Conservation (phyloP, 2,797 vertebrate species). For the Limosa lapponica region DNA sequence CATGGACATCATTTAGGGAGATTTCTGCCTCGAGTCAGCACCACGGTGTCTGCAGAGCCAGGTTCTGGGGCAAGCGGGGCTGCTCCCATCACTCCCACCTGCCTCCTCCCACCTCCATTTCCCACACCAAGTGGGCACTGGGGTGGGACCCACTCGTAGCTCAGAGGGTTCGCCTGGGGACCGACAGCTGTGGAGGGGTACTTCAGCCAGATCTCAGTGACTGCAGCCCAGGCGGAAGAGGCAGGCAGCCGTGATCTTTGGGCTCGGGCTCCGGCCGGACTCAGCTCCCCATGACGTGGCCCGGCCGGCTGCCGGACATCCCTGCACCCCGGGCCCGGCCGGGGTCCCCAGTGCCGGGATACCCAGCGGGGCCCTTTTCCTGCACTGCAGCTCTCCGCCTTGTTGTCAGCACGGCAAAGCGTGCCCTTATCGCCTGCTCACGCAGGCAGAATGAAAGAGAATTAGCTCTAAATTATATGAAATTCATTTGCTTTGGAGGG, state of each 20-base stretch:
- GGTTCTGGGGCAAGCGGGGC: fast-evolving
- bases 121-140: background rate
- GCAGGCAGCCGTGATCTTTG: fast-evolving
- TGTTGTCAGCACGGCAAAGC: constrained; percentile 67
- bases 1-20: background rate
- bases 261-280: fast-evolving
- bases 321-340: fast-evolving
- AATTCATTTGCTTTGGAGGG: constrained; percentile 80
- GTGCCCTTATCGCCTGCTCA: constrained; percentile 78
- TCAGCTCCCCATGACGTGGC: fast-evolving
- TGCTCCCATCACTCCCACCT: background rate
- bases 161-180: background rate
- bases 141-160: fast-evolving
- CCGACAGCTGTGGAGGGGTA: background rate
- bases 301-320: fast-evolving
- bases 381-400: background rate
- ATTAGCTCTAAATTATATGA: constrained; percentile 80
- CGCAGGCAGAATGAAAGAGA: constrained; percentile 77
- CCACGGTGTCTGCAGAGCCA: background rate
- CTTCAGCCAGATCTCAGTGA: background rate
- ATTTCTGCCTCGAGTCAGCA: background rate
- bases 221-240: too few relatives aligned
- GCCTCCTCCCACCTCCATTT: background rate
- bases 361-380: constrained; percentile 44
- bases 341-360: constrained; percentile 8